A percentile compares a stretch with the other conserved stretches of the same genome.
Conservation (phyloP, 2,888 invertebrate species). For the Stenurella melanura region DNA sequence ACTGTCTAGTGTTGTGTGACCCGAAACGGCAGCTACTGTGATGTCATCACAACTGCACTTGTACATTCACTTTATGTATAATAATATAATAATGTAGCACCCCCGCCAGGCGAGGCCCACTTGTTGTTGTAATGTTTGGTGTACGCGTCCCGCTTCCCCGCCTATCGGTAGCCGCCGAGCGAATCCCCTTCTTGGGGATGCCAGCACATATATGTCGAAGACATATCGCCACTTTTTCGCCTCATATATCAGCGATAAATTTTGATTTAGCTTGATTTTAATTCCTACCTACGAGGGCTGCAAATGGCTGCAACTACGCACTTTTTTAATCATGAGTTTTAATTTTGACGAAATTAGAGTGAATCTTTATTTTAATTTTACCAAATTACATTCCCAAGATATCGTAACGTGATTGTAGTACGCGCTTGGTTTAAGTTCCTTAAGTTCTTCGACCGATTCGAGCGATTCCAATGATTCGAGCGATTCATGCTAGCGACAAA, state of each 20-base stretch:
- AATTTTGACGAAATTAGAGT: too few relatives aligned
- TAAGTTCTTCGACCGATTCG: too few relatives aligned
- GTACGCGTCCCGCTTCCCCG: slow-evolving; percentile 73
- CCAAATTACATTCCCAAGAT: too few relatives aligned
- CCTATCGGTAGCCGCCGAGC: slow-evolving; percentile 74
- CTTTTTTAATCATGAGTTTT: too few relatives aligned
- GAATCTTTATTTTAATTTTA: too few relatives aligned
- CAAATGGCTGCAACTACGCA: too few relatives aligned
- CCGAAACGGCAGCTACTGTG: slow-evolving; percentile 73
- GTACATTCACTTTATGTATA: slow-evolving; percentile 74
- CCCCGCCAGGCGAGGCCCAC: slow-evolving; percentile 73
- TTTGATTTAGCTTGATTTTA: too few relatives aligned
- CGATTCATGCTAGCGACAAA: too few relatives aligned
- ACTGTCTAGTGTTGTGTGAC: slow-evolving; percentile 73
- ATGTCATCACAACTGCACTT: slow-evolving; percentile 73
- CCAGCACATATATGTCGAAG: slow-evolving; percentile 19
- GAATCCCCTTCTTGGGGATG: slow-evolving; percentile 21
- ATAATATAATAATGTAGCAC: slow-evolving; percentile 72
- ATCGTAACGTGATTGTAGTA: too few relatives aligned
- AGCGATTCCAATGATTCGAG: too few relatives aligned
- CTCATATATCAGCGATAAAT: neutral
- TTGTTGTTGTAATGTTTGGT: slow-evolving; percentile 74
- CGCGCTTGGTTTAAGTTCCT: too few relatives aligned
- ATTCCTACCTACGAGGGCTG: too few relatives aligned
- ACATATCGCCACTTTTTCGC: slow-evolving; percentile 27